Percentiles rank a stretch among this genome's conserved stretches.
Evolutionary conservation across 2,797 vertebrate genomes (phyloP).

Genomic region (Squalus acanthias): DNA sequence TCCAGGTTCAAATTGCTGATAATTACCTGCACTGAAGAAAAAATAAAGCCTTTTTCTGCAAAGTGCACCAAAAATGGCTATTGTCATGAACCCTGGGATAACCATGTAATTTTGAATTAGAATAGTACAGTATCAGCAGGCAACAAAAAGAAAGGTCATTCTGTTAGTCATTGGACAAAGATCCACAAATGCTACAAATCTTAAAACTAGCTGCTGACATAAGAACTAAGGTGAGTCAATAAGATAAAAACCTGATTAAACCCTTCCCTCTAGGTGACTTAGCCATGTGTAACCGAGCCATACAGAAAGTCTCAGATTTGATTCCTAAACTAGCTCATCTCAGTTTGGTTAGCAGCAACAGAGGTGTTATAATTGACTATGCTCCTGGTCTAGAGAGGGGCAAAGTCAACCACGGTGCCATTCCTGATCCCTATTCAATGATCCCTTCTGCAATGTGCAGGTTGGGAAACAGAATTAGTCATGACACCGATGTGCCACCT

Average conservation of each 20-base stretch:
- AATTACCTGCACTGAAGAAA: background rate
- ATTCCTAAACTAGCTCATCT: background rate
- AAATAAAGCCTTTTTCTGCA: background rate
- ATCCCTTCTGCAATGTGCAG: background rate
- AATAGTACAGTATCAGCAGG: background rate
- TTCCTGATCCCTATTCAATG: background rate
- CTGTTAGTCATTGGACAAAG: background rate
- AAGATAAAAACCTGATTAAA: background rate
- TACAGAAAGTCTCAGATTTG: background rate
- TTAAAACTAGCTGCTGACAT: background rate
- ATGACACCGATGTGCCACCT: background rate
- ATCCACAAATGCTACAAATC: background rate
- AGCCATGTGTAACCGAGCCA: background rate
- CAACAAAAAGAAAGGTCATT: background rate
- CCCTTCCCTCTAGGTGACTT: background rate
- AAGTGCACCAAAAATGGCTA: background rate
- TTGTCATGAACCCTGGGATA: background rate
- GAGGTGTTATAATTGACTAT: background rate
- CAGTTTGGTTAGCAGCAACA: background rate
- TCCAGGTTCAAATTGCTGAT: background rate
- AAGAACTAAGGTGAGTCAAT: background rate
- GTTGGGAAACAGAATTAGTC: background rate
- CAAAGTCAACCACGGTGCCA: background rate
- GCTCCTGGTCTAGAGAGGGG: background rate
- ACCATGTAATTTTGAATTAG: background rate